Evolutionary conservation across 2,888 invertebrate genomes (phyloP), one percentile per base, ranked within the genome.

Genomic region (Aleiodes alternator): DNA sequence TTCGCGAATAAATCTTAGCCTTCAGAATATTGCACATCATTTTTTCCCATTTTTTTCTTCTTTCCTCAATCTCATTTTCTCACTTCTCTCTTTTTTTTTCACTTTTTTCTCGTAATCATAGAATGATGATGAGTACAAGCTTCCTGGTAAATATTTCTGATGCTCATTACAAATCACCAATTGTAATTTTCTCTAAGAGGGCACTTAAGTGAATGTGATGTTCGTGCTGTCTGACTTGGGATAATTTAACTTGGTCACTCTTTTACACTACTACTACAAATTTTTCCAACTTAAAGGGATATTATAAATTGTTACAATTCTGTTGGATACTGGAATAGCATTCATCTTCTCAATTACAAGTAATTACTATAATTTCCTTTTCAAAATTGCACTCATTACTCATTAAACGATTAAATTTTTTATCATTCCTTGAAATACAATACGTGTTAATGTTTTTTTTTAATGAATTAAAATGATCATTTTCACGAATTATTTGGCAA

Each of bases 141-240:
- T 23, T 23, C 23, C 23, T 43, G 23, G 48, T 11, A 48, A 64
- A 64, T 64, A 64, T 64, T 23, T 64, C 34, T 64, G 48, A 48
- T 43, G 7, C 64, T 64, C 64, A 64, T 64, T 64, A 16, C 11
- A 16, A 64, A 43, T 64, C 4, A 23, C 4, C 64, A 64, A 64
- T 64, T 64, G 64, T 64, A 64, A 64, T 64, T 64, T 64, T 64
- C 38, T 59, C 34, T 48, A 64, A 16, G 23, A 64, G 64, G 64
- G 64, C 64, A 43, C 64, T 64, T 64, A 64, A 64, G 64, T 48
- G 64, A 64, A 64, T 43, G 64, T 43, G 64, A 48, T 64, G 64
- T 64, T 64, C 64, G 64, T 64, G 64, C 43, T 64, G 43, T 48
- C 64, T 64, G 48, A 43, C 9, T 43, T 43, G 64, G 16, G 11